These are phyloP conservation scores for Cantharis nigra DNA, from an alignment of 2,888 invertebrate species.

Conservation along the genomic window DNA sequence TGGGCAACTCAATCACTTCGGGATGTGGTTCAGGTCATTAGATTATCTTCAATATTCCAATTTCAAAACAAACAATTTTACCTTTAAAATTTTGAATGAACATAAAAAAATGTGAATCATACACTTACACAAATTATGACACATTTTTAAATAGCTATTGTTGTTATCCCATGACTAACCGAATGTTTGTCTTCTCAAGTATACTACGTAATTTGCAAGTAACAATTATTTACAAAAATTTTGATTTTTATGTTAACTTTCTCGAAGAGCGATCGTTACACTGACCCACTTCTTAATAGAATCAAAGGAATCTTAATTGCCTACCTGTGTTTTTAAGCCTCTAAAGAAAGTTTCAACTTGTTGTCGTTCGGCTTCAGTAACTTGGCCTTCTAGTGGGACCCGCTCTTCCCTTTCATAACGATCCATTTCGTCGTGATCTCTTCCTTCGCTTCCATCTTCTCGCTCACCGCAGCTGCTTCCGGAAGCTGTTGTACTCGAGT, in stretches of 20 bases:
- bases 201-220: background rate
- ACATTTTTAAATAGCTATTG: background rate
- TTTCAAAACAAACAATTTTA: too few relatives aligned
- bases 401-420: constrained; percentile 50
- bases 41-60: too few relatives aligned
- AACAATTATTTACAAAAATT: background rate
- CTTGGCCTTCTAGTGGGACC: constrained; percentile 55
- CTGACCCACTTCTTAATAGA: background rate
- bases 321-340: constrained; percentile 75
- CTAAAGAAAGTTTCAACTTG: constrained; percentile 76
- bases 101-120: background rate
- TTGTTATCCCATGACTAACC: background rate
- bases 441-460: constrained; percentile 63
- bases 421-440: constrained; percentile 57
- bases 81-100: background rate
- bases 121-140: background rate
- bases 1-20: too few relatives aligned
- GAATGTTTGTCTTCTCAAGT: background rate
- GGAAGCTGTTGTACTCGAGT: constrained; percentile 58
- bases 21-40: too few relatives aligned
- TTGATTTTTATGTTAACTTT: background rate
- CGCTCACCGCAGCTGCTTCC: constrained; percentile 57
- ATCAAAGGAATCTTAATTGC: background rate
- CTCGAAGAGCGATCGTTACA: background rate
- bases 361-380: constrained; percentile 67